A percentile compares a stretch with the other conserved stretches of the same genome.
These are phyloP conservation scores for Eupleurogrammus muticus DNA, from an alignment of 2,797 vertebrate species.

Conservation along the genomic window DNA sequence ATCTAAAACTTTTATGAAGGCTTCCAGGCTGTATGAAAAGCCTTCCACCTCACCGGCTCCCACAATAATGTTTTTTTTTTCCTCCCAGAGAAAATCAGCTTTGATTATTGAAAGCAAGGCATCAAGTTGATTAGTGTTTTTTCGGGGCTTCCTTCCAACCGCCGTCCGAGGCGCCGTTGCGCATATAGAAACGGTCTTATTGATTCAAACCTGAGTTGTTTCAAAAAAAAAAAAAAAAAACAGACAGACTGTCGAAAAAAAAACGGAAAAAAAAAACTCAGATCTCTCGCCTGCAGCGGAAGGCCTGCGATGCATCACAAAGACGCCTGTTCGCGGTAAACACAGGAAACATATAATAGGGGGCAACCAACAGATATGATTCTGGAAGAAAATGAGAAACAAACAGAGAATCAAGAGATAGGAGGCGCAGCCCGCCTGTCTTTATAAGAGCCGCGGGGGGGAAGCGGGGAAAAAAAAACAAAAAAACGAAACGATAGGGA, in stretches of 20 bases:
- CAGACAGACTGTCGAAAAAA: constrained; percentile 48
- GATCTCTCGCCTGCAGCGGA: constrained; percentile 47
- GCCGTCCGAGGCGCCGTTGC: constrained; percentile 51
- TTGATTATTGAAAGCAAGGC: constrained; percentile 80
- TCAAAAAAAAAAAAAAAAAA: neutral
- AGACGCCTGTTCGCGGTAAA: constrained; percentile 43
- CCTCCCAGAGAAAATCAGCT: constrained; percentile 70
- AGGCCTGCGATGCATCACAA: constrained; percentile 48
- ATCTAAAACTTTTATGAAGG: constrained; percentile 84
- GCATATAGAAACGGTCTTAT: constrained; percentile 67
- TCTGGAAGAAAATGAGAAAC: constrained; percentile 38
- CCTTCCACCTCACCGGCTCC: constrained; percentile 70
- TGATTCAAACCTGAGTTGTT: constrained; percentile 60
- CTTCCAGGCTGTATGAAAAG: constrained; percentile 81
- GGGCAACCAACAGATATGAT: constrained; percentile 28
- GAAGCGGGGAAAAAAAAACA: too few species aligned
- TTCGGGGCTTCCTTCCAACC: constrained; percentile 74
- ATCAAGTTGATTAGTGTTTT: constrained; percentile 77
- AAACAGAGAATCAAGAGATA: constrained; percentile 8
- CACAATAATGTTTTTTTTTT: constrained; percentile 79
- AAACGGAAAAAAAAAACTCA: constrained; percentile 54
- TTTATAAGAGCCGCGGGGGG: constrained; percentile 1
- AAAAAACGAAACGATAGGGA: constrained; percentile 9
- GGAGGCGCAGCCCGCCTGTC: neutral
- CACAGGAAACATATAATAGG: constrained; percentile 27